Base-by-base conservation (phyloP, 2,888 invertebrate species). In the Embidobia sp. region DNA sequence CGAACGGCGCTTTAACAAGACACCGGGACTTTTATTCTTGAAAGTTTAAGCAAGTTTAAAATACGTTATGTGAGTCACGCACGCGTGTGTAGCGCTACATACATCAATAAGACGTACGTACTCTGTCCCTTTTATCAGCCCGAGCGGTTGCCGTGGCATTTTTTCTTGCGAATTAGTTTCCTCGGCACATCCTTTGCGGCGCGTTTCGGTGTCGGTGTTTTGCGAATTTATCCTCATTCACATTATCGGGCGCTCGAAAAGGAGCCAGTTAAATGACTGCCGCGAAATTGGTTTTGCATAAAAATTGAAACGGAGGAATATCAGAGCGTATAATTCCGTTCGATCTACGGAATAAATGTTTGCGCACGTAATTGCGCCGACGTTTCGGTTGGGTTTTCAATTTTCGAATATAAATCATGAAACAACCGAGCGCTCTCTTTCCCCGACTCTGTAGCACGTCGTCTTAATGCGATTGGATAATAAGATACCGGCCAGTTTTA, bases 281-380 rank as follows among this genome's bases (percentile, higher is more conserved):
- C 26, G 29, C 4, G 15, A 22, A 67, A 67, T 55, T 55, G 26
- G 11, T 29, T 55, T 48, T 37, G 29, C 27, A 29, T 67, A 35
- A 67, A 55, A 27, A 55, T 66, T 42, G 66, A 44, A 53, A 31
- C 11, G 44, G 44, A 53, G 13, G 26, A 44, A 46, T 46, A 42
- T 22, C 22, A 27, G 10, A n/a, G n/a, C 13, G 11, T 7, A 1
- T 31, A n/a, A 31, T 27, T 51, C 11, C 11, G 16, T 66, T 53
- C 46, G 44, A 53, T 53, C 33, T 51, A 26, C 15, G 10, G 18
- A 42, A 51, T 64, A 33, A 16, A 51, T 51, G 16, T 51, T 64
- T 51, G 51, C 31, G 16, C 40, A 29, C 16, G 31, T 64, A 51
- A 51, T 64, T 64, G 46, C 22, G 42, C 19, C 7, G 40, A 42